Evolutionary conservation across 2,888 invertebrate genomes (phyloP).

Genomic region (Trissoscelio sp.): DNA sequence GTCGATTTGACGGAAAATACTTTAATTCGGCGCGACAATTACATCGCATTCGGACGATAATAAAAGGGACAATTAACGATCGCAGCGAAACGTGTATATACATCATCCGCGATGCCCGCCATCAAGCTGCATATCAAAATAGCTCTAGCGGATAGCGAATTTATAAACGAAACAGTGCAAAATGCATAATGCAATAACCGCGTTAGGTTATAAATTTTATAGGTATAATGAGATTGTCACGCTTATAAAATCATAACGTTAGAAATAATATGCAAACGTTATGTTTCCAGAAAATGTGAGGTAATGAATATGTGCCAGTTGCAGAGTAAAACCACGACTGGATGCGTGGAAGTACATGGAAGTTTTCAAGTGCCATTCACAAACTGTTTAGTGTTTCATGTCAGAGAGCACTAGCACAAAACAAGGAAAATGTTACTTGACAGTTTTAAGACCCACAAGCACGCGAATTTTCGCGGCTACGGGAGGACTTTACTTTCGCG

Average conservation of each 20-base stretch:
- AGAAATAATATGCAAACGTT: conserved; percentile 67
- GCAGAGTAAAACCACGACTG: conserved; percentile 56
- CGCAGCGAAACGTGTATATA: not conserved
- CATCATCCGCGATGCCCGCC: conserved; percentile 27
- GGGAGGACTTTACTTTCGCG: conserved; percentile 43
- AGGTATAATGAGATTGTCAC: conserved; percentile 66
- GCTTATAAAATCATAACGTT: conserved; percentile 63
- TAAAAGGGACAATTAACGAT: conserved; percentile 44
- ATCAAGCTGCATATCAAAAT: conserved; percentile 33
- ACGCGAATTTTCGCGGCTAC: conserved; percentile 64
- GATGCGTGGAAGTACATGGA: conserved; percentile 60
- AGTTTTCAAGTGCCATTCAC: conserved; percentile 68
- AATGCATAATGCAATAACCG: conserved; percentile 55
- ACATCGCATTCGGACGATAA: conserved; percentile 4
- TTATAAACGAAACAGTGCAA: conserved; percentile 49
- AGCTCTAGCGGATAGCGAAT: conserved; percentile 32
- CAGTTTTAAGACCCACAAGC: conserved; percentile 64
- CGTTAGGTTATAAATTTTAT: conserved; percentile 57
- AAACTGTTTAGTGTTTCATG: conserved; percentile 64
- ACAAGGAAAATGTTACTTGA: conserved; percentile 66
- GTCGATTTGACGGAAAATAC: conserved; percentile 5
- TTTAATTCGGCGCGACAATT: conserved; percentile 38
- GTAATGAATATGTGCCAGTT: conserved; percentile 67
- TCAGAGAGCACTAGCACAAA: conserved; percentile 57
- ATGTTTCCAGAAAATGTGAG: conserved; percentile 63